Evolutionary conservation across 2,113 vertebrate genomes (phyloP).

Genomic region (Phylloscopus whistleri): DNA sequence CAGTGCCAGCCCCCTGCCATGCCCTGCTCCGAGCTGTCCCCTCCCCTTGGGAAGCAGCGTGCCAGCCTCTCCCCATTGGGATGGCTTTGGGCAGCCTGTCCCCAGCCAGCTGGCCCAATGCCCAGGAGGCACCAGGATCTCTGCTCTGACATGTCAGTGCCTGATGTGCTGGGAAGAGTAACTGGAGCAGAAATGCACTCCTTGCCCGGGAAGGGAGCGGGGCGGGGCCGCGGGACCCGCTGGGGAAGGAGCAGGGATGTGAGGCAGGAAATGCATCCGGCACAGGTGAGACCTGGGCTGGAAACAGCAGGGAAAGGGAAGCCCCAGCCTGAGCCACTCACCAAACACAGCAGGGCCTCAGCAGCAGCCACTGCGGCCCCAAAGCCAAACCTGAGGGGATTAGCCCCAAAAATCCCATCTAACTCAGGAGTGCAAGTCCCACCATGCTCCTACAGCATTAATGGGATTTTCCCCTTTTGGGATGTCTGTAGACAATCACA

Average conservation of each 20-base stretch:
- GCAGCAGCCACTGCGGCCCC: background rate
- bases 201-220: background rate
- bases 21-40: background rate
- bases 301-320: background rate
- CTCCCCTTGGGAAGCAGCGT: background rate
- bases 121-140: background rate
- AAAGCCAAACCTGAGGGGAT: background rate
- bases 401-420: background rate
- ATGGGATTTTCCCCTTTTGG: background rate
- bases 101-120: background rate
- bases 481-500: background rate
- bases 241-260: background rate
- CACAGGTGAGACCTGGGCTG: background rate
- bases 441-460: rapidly evolving
- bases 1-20: background rate
- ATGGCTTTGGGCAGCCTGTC: background rate
- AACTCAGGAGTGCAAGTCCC: background rate
- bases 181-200: conserved; percentile 26
- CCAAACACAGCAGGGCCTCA: background rate
- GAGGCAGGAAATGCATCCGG: conserved; percentile 9
- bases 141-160: background rate
- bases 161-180: conserved; percentile 7
- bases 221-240: background rate
- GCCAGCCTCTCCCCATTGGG: background rate
- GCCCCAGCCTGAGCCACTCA: background rate